These are phyloP conservation scores for Probosciger aterrimus DNA, from an alignment of 2,113 vertebrate species.

Conservation along the genomic window DNA sequence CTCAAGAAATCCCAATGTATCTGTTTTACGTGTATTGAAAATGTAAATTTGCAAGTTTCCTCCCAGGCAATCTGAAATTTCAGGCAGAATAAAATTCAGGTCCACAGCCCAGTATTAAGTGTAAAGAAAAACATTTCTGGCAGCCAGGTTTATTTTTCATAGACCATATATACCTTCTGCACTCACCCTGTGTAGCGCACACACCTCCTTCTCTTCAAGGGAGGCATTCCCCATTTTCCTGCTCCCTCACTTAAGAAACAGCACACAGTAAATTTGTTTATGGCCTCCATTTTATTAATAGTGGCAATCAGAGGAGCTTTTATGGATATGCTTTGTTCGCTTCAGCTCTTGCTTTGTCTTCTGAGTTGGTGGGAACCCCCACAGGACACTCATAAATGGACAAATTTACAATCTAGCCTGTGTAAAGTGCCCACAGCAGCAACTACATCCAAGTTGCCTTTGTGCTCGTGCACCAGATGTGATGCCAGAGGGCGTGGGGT, in stretches of 20 bases:
- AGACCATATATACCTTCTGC: background rate
- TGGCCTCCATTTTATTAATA: conserved; percentile 60
- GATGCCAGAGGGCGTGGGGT: conserved; percentile 60
- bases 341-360: conserved; percentile 57
- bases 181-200: background rate
- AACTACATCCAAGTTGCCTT: conserved; percentile 62
- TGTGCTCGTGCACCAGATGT: conserved; percentile 70
- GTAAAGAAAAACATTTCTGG: background rate
- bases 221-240: background rate
- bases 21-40: background rate
- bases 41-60: background rate
- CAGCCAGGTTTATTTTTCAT: background rate
- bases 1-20: background rate
- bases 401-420: conserved; percentile 72
- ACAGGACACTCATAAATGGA: conserved; percentile 69
- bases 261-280: conserved; percentile 53
- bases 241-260: conserved; percentile 19
- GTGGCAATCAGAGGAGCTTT: conserved; percentile 55
- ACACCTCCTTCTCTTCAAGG: background rate
- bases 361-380: conserved; percentile 59
- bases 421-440: conserved; percentile 65
- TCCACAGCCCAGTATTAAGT: background rate
- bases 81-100: background rate
- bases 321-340: conserved; percentile 56
- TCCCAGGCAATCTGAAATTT: background rate